Conservation (phyloP, 2,113 vertebrate genomes). For the Nibea coibor region DNA sequence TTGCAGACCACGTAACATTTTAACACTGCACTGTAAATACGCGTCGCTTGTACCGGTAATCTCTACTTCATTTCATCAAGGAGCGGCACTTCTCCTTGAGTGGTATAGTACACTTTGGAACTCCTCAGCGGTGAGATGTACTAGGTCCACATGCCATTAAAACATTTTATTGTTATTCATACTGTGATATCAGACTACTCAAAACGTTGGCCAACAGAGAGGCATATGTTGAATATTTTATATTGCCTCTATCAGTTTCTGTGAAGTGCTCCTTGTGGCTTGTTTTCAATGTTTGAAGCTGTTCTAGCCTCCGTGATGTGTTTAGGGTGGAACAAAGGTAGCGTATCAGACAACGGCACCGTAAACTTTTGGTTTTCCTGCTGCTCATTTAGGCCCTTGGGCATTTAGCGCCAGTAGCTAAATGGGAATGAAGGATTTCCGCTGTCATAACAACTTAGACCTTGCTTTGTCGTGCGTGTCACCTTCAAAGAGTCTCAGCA, state of each 20-base stretch:
- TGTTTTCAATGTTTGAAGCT: slow-evolving; percentile 56
- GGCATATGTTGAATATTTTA: slow-evolving; percentile 69
- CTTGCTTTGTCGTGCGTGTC: slow-evolving; percentile 64
- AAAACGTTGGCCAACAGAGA: slow-evolving; percentile 55
- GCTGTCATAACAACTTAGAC: slow-evolving; percentile 64
- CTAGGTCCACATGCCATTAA: slow-evolving; percentile 24
- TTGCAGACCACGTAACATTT: background rate
- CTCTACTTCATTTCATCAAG: background rate
- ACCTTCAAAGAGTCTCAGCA: slow-evolving; percentile 62
- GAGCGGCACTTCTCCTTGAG: slow-evolving; percentile 2
- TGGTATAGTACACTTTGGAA: slow-evolving; percentile 11
- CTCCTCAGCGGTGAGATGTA: slow-evolving; percentile 25
- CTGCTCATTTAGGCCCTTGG: slow-evolving; percentile 27
- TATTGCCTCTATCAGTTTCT: slow-evolving; percentile 55
- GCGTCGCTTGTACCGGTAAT: background rate
- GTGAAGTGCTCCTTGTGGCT: slow-evolving; percentile 51
- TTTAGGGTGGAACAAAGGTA: slow-evolving; percentile 34
- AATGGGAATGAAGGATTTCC: slow-evolving; percentile 46
- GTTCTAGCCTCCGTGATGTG: slow-evolving; percentile 17
- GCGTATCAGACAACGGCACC: slow-evolving; percentile 37
- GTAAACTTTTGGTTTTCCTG: slow-evolving; percentile 55
- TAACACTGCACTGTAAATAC: background rate
- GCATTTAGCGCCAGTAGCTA: slow-evolving; percentile 42
- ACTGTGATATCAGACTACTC: slow-evolving; percentile 56
- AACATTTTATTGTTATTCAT: slow-evolving; percentile 42